phyloP scores from a whole-genome alignment of 1,140 invertebrate species.

The Hirudo medicinalis region DNA sequence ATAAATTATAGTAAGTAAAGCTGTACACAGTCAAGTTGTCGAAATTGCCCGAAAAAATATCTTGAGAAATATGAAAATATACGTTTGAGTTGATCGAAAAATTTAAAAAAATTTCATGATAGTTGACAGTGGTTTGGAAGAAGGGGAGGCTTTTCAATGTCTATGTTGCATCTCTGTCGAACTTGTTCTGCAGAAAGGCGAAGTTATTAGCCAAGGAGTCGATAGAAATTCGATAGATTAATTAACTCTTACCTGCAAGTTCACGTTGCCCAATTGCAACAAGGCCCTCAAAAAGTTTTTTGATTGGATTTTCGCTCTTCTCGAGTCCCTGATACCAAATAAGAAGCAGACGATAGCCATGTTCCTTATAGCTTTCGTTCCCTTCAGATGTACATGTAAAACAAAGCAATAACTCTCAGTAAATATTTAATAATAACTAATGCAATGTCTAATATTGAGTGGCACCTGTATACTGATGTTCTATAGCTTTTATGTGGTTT shows the following conservation, averaged over 20 bases:
- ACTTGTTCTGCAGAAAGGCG: conserved; percentile 17
- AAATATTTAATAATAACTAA: conserved; percentile 4
- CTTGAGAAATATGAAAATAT: background rate
- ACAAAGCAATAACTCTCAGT: conserved; percentile 7
- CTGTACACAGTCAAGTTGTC: background rate
- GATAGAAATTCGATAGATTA: background rate
- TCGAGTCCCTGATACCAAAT: conserved; percentile 57
- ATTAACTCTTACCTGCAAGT: conserved; percentile 45
- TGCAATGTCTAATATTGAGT: background rate
- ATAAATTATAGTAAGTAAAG: too few species aligned
- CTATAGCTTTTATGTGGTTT: conserved; percentile 58
- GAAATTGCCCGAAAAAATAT: background rate
- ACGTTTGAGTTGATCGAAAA: background rate
- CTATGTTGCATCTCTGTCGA: conserved; percentile 13
- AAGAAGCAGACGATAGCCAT: conserved; percentile 55
- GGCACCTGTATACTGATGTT: conserved; percentile 60
- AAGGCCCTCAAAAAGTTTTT: conserved; percentile 54
- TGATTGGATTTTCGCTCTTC: conserved; percentile 49
- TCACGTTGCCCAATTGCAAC: conserved; percentile 48
- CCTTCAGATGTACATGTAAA: conserved; percentile 41
- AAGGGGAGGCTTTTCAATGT: conserved; percentile 5
- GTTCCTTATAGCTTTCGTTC: conserved; percentile 59
- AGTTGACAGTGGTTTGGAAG: background rate
- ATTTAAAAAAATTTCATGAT: background rate
- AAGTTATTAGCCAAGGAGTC: background rate